Percentiles rank a stretch among this genome's conserved stretches.
phyloP scores from a whole-genome alignment of 1,140 invertebrate genomes.

The Paramacrobiotus metropolitanus region DNA sequence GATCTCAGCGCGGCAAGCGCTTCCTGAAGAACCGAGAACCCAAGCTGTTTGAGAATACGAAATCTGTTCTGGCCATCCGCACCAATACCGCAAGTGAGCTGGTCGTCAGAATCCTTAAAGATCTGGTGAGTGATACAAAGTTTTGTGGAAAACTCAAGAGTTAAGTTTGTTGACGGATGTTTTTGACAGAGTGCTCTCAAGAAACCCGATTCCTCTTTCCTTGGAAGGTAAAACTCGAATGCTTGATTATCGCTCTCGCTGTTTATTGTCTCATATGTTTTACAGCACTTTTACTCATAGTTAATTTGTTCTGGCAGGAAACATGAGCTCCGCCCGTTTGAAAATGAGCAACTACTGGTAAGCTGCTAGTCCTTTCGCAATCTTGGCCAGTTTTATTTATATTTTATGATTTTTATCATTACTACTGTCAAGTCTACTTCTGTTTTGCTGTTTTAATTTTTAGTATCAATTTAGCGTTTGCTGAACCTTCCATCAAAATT shows the following conservation, averaged over 20 bases:
- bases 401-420: no score
- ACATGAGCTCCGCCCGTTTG: conserved; percentile 25
- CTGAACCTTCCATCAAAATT: no score
- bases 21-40: conserved; percentile 52
- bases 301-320: conserved; percentile 17
- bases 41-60: conserved; percentile 64
- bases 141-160: conserved; percentile 5
- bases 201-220: conserved; percentile 50
- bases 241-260: no score
- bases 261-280: neutral
- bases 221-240: conserved; percentile 31
- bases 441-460: no score
- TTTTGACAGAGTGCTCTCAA: conserved; percentile 43
- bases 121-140: conserved; percentile 36
- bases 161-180: conserved; percentile 12
- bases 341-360: conserved; percentile 26
- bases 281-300: neutral
- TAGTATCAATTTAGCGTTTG: conserved; percentile 7
- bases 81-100: conserved; percentile 55
- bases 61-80: conserved; percentile 57
- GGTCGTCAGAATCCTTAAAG: conserved; percentile 50
- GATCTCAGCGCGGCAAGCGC: conserved; percentile 62
- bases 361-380: conserved; percentile 13
- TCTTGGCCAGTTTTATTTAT: no score
- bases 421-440: no score